phyloP scores from a whole-genome alignment of 2,797 vertebrate genomes.

The Enteromius thamalakanensis region DNA sequence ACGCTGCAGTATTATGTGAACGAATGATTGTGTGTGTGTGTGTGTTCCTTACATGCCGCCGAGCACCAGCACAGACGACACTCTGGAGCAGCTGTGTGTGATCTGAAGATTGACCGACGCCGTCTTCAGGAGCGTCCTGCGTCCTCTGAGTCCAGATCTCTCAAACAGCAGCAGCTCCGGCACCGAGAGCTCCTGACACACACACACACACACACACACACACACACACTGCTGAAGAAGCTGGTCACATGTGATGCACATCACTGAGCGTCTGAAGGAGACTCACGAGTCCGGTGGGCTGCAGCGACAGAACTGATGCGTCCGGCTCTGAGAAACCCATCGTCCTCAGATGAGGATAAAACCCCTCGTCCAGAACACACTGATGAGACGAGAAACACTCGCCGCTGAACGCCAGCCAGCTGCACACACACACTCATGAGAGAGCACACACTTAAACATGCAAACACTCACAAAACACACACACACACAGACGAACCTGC shows the following conservation, averaged over 20 bases:
- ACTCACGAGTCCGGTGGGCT: constrained; percentile 86
- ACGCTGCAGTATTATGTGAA: too few species aligned
- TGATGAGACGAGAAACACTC: constrained; percentile 83
- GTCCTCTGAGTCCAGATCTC: constrained; percentile 26
- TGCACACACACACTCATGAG: constrained; percentile 36
- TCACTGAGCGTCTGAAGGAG: background rate
- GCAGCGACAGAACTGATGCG: constrained; percentile 82
- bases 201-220: background rate
- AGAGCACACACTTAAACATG: background rate
- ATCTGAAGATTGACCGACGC: constrained; percentile 33
- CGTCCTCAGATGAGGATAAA: constrained; percentile 82
- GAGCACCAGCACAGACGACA: constrained; percentile 9
- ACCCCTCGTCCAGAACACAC: constrained; percentile 90
- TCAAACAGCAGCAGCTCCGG: constrained; percentile 26
- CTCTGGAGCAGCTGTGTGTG: constrained; percentile 28
- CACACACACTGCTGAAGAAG: background rate
- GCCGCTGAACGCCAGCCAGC: constrained; percentile 87
- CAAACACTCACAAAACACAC: background rate
- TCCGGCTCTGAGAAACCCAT: constrained; percentile 81
- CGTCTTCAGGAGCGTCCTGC: constrained; percentile 11
- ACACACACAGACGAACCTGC: constrained; percentile 76
- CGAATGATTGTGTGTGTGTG: background rate
- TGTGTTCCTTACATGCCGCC: constrained; percentile 28
- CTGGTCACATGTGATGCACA: background rate
- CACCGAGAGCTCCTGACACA: constrained; percentile 34